Base-by-base conservation (phyloP, 2,888 invertebrate genomes). In the Ornithoptera alexandrae region DNA sequence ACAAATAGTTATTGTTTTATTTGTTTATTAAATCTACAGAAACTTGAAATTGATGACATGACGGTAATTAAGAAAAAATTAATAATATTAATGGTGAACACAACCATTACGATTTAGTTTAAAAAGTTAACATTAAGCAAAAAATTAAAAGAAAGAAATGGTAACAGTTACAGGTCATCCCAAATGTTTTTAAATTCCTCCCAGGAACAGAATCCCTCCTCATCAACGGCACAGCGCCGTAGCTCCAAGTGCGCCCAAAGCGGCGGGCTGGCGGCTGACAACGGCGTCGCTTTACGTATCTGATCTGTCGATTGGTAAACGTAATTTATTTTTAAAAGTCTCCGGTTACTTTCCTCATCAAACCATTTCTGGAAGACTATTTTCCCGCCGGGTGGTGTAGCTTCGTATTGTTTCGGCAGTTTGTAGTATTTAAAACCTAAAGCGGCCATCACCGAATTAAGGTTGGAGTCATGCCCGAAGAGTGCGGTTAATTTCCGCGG, bases 381-480 rank as follows among this genome's bases (percentile, higher is more conserved):
- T 78, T 89, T 90, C 2, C 88, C 86, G 5, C 90, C 90, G 46
- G 90, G 81, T 0, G 91, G 91, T 1, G 81, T 84, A 7, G 75
- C 77, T 72, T 91, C 90, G 39, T 78, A 77, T 66, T 88, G 88
- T 57, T 81, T 78, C 20, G 80, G 77, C 22, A 89, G 74, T 17
- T 68, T 72, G 70, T 80, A 88, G 0, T 76, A 68, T 71, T 84
- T 80, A 61, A 89, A 83, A 20, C 74, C 78, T 62, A 91, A 76
- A 0, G 83, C 79, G 0, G 77, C 75, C 18, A 85, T 74, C 1
- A 89, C 72, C 15, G 85, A 71, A 60, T 77, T 83, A 46, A 88
- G 73, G 77, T 90, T 89, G 0, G 89, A 81, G 78, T 91, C 91
- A 68, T 91, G 91, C 0, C 90, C 90, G 1, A 89, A 76, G 0